Conservation (phyloP, 2,797 vertebrate species). For the Rhincodon typus region DNA sequence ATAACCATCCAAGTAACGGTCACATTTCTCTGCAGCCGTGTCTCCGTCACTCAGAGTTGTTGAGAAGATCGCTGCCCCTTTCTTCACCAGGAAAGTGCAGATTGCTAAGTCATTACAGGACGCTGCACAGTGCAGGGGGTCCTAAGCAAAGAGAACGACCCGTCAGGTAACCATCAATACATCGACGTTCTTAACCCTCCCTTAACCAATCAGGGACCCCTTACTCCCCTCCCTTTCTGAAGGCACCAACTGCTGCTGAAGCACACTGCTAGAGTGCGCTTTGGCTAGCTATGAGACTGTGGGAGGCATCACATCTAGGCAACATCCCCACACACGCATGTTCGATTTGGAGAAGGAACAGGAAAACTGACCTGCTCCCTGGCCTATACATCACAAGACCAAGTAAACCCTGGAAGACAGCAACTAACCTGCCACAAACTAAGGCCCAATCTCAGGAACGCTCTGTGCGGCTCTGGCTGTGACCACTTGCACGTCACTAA, state of each 20-base stretch:
- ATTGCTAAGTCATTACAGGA: conserved; percentile 80
- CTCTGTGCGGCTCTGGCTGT: neutral
- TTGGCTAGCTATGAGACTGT: neutral
- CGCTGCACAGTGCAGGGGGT: conserved; percentile 79
- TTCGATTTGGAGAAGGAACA: no score
- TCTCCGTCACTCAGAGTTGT: conserved; percentile 74
- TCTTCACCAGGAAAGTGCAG: conserved; percentile 76
- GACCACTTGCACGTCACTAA: no score
- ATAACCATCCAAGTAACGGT: conserved; percentile 71
- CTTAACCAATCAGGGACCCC: neutral
- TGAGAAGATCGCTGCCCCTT: conserved; percentile 77
- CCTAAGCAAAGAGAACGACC: conserved; percentile 53
- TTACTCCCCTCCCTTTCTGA: no score
- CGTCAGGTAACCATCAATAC: neutral
- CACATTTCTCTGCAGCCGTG: conserved; percentile 78
- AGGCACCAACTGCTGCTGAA: neutral
- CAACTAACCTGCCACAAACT: neutral
- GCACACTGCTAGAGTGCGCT: neutral
- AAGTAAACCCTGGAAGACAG: neutral
- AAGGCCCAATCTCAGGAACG: neutral
- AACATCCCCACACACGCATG: neutral
- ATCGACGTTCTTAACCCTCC: neutral
- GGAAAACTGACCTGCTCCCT: neutral
- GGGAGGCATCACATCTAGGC: neutral
- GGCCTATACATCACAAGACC: neutral